phyloP scores from a whole-genome alignment of 2,113 vertebrate genomes.

The Gila orcuttii region DNA sequence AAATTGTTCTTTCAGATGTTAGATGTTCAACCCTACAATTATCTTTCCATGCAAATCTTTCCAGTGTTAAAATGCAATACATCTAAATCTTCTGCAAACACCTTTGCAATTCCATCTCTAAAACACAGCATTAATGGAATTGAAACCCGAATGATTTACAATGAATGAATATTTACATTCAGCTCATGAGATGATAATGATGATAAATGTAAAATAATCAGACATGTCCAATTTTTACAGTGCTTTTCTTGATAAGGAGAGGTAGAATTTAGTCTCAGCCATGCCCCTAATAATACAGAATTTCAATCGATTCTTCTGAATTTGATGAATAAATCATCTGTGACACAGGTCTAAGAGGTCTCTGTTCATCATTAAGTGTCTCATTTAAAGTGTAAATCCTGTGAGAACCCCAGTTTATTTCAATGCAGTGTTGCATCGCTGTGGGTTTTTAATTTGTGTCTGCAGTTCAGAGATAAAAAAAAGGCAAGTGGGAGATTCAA shows the following conservation, averaged over 20 bases:
- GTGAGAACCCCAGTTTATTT: constrained; percentile 23
- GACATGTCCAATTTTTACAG: background rate
- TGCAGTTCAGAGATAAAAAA: constrained; percentile 50
- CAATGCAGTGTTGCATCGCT: constrained; percentile 28
- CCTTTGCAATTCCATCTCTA: background rate
- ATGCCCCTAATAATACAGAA: background rate
- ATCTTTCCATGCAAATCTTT: background rate
- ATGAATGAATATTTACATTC: background rate
- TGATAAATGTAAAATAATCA: constrained; percentile 15
- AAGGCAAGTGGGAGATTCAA: constrained; percentile 4
- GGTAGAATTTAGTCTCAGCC: background rate
- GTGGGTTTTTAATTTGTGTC: constrained; percentile 38
- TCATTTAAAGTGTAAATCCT: constrained; percentile 10
- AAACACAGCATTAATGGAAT: background rate
- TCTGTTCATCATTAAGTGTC: constrained; percentile 24
- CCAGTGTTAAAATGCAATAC: background rate
- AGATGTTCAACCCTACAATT: background rate
- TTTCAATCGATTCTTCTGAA: background rate
- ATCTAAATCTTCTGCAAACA: background rate
- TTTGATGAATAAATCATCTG: constrained; percentile 24
- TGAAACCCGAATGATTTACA: background rate
- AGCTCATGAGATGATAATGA: constrained; percentile 6
- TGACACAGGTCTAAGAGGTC: background rate
- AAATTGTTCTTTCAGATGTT: background rate
- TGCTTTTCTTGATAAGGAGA: background rate